phyloP scores from a whole-genome alignment of 2,113 vertebrate species.

The Todiramphus chloris region DNA sequence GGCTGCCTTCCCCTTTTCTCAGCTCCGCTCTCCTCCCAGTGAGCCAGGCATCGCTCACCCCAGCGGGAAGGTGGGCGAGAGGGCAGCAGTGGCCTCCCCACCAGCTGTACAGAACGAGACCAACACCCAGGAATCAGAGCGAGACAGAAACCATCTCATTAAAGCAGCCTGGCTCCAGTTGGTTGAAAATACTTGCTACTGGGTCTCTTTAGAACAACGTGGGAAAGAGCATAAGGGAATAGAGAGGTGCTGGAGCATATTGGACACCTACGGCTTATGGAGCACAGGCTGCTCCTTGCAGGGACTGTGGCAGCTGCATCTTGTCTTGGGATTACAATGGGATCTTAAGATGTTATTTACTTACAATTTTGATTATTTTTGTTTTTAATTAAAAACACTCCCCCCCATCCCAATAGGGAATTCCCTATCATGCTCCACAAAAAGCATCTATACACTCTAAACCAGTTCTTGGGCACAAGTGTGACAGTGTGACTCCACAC shows the following conservation, averaged over 20 bases:
- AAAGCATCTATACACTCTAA: background rate
- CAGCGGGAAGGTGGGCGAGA: background rate
- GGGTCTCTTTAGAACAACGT: background rate
- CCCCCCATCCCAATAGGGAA: background rate
- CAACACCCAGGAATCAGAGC: background rate
- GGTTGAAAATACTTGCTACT: background rate
- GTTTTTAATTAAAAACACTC: background rate
- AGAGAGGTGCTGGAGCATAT: background rate
- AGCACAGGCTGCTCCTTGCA: background rate
- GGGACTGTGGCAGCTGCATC: background rate
- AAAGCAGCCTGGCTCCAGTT: background rate
- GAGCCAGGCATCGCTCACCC: background rate
- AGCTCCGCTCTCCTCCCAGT: background rate
- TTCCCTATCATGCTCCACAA: background rate
- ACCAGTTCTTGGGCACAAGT: background rate
- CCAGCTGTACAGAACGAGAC: background rate
- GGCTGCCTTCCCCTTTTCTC: background rate
- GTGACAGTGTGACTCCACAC: background rate
- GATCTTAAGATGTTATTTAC: background rate
- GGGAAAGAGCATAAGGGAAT: background rate
- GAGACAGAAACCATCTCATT: background rate
- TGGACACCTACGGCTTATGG: background rate
- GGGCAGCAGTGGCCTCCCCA: background rate
- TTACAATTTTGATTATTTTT: background rate
- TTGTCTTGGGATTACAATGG: background rate